Percentiles rank a stretch among this genome's conserved stretches.
Evolutionary conservation across 2,888 invertebrate species (phyloP).

Genomic region (Nasonia oneida): DNA sequence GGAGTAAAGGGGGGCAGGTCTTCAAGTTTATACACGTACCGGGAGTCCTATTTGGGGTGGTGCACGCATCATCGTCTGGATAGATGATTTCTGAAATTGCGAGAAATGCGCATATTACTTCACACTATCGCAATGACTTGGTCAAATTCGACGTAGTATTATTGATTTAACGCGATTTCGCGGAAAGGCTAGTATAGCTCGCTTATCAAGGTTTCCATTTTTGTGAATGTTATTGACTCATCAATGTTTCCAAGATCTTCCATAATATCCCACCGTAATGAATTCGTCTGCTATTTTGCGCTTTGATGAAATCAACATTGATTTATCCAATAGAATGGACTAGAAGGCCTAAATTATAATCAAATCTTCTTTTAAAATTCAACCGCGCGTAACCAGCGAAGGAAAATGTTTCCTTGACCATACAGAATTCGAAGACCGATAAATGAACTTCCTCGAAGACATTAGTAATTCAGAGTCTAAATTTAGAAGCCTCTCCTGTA

Average conservation of each 20-base stretch:
- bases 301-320: too few relatives aligned
- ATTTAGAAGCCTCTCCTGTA: neutral
- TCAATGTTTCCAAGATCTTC: neutral
- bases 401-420: neutral
- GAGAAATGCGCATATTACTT: neutral
- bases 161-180: neutral
- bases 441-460: neutral
- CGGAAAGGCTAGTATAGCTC: neutral
- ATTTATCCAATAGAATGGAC: neutral
- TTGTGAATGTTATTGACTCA: neutral
- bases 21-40: constrained; percentile 81
- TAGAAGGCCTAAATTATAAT: too few relatives aligned
- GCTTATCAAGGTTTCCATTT: neutral
- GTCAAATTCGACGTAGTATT: neutral
- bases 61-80: constrained; percentile 22
- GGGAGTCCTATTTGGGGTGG: constrained; percentile 76
- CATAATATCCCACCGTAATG: neutral
- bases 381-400: neutral
- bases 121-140: neutral
- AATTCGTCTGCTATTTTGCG: neutral
- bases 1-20: constrained; percentile 78
- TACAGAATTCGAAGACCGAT: neutral
- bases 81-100: constrained; percentile 40
- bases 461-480: neutral
- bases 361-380: neutral